Conservation (phyloP, 2,888 invertebrate species). For the Mythimna pallens region DNA sequence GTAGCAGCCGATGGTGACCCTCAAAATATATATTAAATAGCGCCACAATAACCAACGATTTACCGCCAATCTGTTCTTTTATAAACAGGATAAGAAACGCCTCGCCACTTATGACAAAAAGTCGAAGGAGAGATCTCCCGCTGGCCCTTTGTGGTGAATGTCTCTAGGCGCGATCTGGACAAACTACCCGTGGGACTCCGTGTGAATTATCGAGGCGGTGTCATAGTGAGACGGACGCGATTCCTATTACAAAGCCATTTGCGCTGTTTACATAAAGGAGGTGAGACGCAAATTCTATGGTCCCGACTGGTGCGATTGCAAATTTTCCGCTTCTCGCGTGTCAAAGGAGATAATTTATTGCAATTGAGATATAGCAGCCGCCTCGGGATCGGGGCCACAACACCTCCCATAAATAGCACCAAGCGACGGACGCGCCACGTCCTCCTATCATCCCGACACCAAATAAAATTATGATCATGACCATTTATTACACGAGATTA, state of each 20-base stretch:
- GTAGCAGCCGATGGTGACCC: constrained; percentile 81
- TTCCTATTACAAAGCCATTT: constrained; percentile 88
- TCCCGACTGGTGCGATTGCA: constrained; percentile 82
- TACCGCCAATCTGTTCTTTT: constrained; percentile 90
- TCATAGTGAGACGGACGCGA: constrained; percentile 82
- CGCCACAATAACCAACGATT: constrained; percentile 88
- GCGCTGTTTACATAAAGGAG: constrained; percentile 86
- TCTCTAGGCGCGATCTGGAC: constrained; percentile 85
- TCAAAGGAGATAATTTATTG: constrained; percentile 88
- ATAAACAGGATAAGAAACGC: constrained; percentile 86
- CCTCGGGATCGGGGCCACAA: constrained; percentile 78
- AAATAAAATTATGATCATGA: constrained; percentile 83
- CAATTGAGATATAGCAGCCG: constrained; percentile 86
- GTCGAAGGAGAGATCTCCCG: constrained; percentile 87
- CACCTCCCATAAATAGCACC: constrained; percentile 84
- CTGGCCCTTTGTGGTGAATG: constrained; percentile 85
- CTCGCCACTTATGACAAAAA: constrained; percentile 89
- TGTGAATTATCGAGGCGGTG: constrained; percentile 86
- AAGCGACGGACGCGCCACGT: constrained; percentile 75
- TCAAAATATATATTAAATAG: constrained; percentile 86
- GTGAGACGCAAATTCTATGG: constrained; percentile 77
- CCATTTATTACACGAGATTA: constrained; percentile 80
- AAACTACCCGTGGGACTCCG: constrained; percentile 85
- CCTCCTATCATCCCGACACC: constrained; percentile 80
- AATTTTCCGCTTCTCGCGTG: constrained; percentile 87